phyloP scores from a whole-genome alignment of 2,888 invertebrate species.

The Caenorhabditis japonica region DNA sequence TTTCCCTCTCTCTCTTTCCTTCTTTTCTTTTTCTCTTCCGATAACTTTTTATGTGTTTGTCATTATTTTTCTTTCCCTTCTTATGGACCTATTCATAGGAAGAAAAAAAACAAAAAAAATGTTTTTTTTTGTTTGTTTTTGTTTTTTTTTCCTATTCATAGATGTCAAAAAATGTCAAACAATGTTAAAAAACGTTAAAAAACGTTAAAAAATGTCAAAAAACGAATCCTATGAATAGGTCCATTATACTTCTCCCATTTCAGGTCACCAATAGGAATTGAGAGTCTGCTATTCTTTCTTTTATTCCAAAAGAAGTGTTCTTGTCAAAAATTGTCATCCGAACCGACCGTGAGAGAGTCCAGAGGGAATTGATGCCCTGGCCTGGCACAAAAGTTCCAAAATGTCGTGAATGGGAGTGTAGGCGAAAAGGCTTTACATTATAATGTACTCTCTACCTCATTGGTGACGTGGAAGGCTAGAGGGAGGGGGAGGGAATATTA shows the following conservation, averaged over 20 bases:
- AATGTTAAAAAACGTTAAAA: too few species aligned
- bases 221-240: too few species aligned
- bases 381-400: too few species aligned
- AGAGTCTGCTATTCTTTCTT: background rate
- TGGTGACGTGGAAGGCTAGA: conserved; percentile 12
- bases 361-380: conserved; percentile 30
- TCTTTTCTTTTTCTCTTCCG: conserved; percentile 15
- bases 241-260: too few species aligned
- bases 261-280: conserved; percentile 32
- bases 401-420: too few species aligned
- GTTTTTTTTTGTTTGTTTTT: too few species aligned
- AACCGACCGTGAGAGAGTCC: conserved; percentile 10
- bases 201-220: too few species aligned
- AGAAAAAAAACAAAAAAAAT: too few species aligned
- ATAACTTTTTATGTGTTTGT: conserved; percentile 36
- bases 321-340: conserved; percentile 49
- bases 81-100: background rate
- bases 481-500: background rate
- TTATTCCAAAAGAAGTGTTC: conserved; percentile 24
- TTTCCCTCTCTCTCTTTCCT: background rate
- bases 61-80: conserved; percentile 6
- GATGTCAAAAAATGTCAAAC: too few species aligned
- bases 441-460: conserved; percentile 32
- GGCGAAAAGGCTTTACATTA: too few species aligned
- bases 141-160: too few species aligned